These are phyloP conservation scores for Ostrea edulis DNA, from an alignment of 1,140 invertebrate species.

Conservation along the genomic window DNA sequence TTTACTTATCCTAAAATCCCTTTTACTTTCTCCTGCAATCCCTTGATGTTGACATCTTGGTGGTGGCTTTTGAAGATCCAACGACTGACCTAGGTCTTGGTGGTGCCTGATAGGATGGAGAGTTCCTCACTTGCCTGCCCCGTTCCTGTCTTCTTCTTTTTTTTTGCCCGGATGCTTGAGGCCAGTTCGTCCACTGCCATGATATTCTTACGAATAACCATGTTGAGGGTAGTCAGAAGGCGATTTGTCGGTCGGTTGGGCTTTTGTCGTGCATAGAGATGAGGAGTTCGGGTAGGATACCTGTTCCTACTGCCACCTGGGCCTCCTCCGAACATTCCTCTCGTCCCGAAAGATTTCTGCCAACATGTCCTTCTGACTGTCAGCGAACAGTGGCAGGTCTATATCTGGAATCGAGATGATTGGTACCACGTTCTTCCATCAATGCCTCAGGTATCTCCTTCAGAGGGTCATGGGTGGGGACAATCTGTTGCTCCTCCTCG, in stretches of 20 bases:
- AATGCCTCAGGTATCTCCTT: neutral
- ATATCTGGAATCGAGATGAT: neutral
- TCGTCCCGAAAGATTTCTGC: neutral
- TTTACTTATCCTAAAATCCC: no score
- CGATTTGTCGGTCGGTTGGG: neutral
- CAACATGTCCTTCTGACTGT: constrained; percentile 8
- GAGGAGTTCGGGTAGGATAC: neutral
- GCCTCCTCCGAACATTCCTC: constrained; percentile 6
- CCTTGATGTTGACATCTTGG: no score
- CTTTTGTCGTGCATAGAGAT: neutral
- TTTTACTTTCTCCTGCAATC: no score
- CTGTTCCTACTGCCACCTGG: constrained; percentile 13
- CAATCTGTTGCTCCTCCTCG: neutral
- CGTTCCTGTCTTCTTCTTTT: no score
- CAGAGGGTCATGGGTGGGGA: neutral
- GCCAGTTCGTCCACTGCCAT: no score
- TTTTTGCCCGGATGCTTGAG: no score
- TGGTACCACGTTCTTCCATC: neutral
- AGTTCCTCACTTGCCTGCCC: no score
- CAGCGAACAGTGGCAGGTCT: neutral
- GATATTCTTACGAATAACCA: neutral
- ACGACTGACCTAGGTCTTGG: no score
- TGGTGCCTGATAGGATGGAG: no score
- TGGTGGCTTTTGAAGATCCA: no score
- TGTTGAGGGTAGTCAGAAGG: neutral